Percentiles rank a stretch among this genome's conserved stretches.
These are phyloP conservation scores for Camponotus pennsylvanicus DNA, from an alignment of 1,140 invertebrate species.

Conservation along the genomic window DNA sequence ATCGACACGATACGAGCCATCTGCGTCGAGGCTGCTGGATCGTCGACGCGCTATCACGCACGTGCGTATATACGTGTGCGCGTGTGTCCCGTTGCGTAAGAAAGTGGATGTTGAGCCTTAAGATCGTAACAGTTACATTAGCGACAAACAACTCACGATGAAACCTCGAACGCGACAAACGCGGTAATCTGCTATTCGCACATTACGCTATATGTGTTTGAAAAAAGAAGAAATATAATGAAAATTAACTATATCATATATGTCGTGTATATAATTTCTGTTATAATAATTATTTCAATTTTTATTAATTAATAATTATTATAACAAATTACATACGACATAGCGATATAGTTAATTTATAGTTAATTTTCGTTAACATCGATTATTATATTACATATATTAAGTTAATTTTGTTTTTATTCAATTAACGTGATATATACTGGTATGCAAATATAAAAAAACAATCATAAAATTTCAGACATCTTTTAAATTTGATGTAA, in stretches of 20 bases:
- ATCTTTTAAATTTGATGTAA: not conserved
- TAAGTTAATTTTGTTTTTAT: too few relatives aligned
- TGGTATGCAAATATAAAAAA: not conserved
- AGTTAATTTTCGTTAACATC: too few relatives aligned
- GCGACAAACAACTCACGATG: slow-evolving; percentile 46
- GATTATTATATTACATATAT: too few relatives aligned
- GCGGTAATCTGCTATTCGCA: slow-evolving; percentile 25
- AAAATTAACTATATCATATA: too few relatives aligned
- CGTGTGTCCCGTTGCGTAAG: slow-evolving; percentile 60
- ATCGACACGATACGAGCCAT: slow-evolving; percentile 66
- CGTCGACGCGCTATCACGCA: slow-evolving; percentile 32
- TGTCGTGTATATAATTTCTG: not conserved
- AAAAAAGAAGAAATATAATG: too few relatives aligned
- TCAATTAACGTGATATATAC: too few relatives aligned
- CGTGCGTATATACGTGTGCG: slow-evolving; percentile 16
- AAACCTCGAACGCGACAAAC: slow-evolving; percentile 23
- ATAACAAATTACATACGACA: too few relatives aligned
- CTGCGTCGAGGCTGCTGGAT: slow-evolving; percentile 62
- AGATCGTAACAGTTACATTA: slow-evolving; percentile 77
- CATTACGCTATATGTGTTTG: not conserved
- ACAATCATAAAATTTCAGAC: not conserved
- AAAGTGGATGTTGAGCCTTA: slow-evolving; percentile 34
- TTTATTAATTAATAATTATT: too few relatives aligned
- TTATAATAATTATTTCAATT: not conserved
- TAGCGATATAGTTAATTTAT: too few relatives aligned